Conservation (phyloP, 2,797 vertebrate species). For the Sylvilagus floridanus region DNA sequence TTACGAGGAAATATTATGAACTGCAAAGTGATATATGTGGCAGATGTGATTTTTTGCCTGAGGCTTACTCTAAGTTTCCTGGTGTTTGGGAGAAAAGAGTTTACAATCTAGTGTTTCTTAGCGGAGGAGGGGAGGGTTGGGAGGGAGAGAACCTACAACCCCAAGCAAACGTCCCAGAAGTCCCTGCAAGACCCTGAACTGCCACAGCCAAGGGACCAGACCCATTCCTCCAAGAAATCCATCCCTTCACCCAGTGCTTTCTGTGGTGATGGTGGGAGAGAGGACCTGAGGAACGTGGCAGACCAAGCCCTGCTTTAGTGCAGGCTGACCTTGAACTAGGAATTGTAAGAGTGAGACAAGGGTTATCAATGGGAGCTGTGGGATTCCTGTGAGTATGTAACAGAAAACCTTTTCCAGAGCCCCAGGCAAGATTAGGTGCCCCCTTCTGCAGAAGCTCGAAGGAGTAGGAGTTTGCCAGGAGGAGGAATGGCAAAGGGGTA, state of each 20-base stretch:
- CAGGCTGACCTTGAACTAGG: background rate
- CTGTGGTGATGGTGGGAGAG: background rate
- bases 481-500: background rate
- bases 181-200: background rate
- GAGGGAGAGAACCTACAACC: background rate
- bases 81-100: background rate
- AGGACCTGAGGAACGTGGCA: background rate
- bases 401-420: background rate
- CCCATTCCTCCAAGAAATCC: background rate
- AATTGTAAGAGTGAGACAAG: background rate
- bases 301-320: background rate
- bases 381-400: background rate
- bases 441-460: background rate
- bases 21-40: background rate
- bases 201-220: background rate
- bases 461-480: background rate
- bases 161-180: background rate
- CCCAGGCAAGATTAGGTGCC: background rate
- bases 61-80: background rate
- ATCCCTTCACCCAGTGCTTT: background rate
- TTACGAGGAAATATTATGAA: background rate
- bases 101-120: background rate
- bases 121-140: background rate
- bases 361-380: background rate
- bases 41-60: background rate